phyloP scores from a whole-genome alignment of 2,888 invertebrate species.

The Griposia aprilina region DNA sequence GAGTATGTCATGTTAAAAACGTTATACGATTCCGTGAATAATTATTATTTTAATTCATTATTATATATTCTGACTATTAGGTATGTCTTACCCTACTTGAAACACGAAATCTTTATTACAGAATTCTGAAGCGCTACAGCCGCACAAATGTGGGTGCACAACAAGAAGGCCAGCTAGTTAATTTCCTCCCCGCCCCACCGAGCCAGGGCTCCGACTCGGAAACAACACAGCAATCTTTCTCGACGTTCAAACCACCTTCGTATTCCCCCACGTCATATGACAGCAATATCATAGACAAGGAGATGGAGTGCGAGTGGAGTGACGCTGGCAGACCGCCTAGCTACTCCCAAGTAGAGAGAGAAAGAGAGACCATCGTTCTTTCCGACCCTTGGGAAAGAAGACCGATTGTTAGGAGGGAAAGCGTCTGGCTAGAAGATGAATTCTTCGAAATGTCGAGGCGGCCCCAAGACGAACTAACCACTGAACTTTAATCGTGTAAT shows the following conservation, averaged over 20 bases:
- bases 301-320: constrained; percentile 89
- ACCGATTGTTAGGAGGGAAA: constrained; percentile 88
- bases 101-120: constrained; percentile 64
- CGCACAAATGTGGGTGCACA: constrained; percentile 89
- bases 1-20: no score
- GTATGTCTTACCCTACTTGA: neutral
- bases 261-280: constrained; percentile 89
- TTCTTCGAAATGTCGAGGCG: constrained; percentile 95
- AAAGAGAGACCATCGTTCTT: constrained; percentile 84
- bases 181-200: constrained; percentile 93
- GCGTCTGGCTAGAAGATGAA: constrained; percentile 94
- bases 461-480: constrained; percentile 97
- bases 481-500: constrained; percentile 92
- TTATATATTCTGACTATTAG: no score
- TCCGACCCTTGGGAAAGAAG: constrained; percentile 89
- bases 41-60: no score
- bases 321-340: constrained; percentile 88
- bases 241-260: constrained; percentile 89
- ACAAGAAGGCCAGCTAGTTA: constrained; percentile 94
- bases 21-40: no score
- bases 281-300: constrained; percentile 85
- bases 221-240: constrained; percentile 86
- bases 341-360: constrained; percentile 86
- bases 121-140: constrained; percentile 92
- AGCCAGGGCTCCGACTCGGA: constrained; percentile 85